Evolutionary conservation across 1,140 invertebrate species (phyloP).

Genomic region (Drosophila bipectinata): DNA sequence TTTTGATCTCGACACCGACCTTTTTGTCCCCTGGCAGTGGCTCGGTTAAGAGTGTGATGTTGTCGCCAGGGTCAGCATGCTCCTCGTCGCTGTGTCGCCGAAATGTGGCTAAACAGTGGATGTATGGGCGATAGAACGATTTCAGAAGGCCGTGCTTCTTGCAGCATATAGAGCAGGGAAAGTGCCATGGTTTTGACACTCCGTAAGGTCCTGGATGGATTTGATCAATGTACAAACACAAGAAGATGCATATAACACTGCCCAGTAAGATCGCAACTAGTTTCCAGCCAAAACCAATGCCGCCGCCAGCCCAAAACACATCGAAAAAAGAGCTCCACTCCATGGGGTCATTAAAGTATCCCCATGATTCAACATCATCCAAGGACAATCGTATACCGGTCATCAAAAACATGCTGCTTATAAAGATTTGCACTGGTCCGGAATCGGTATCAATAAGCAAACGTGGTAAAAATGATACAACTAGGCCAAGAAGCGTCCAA

Average conservation of each 20-base stretch:
- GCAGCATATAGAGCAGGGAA: slow-evolving; percentile 86
- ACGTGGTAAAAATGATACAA: background rate
- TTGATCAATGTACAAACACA: slow-evolving; percentile 89
- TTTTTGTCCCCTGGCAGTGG: slow-evolving; percentile 57
- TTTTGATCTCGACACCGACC: slow-evolving; percentile 9
- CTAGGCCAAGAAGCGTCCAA: background rate
- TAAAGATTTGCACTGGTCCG: background rate
- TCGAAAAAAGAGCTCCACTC: slow-evolving; percentile 11
- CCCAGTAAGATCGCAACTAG: slow-evolving; percentile 84
- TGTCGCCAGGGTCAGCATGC: background rate
- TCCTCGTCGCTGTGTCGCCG: background rate
- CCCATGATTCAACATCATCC: background rate
- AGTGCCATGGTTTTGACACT: slow-evolving; percentile 89
- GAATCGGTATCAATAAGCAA: background rate
- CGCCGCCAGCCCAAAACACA: background rate
- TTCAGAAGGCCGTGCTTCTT: background rate
- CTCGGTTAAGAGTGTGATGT: slow-evolving; percentile 7
- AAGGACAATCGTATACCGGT: background rate
- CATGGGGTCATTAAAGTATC: background rate
- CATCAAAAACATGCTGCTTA: background rate
- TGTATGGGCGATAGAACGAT: background rate
- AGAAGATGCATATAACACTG: slow-evolving; percentile 77
- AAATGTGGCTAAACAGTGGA: background rate
- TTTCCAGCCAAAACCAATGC: slow-evolving; percentile 86
- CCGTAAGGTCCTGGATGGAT: slow-evolving; percentile 89